These are phyloP conservation scores for Lethrus apterus DNA, from an alignment of 1,140 invertebrate genomes.

Conservation along the genomic window DNA sequence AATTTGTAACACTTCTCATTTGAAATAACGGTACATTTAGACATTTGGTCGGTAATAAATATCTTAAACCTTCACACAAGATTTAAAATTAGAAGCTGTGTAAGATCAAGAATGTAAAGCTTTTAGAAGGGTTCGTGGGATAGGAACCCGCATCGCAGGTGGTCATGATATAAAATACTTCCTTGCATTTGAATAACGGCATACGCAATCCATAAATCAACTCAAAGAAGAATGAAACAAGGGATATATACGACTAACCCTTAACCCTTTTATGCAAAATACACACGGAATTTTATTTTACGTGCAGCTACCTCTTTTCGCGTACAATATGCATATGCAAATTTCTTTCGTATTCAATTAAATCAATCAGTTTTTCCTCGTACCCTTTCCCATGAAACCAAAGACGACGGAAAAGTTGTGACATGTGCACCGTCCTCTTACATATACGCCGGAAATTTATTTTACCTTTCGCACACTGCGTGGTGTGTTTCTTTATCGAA, in stretches of 20 bases:
- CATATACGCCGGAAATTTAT: conserved; percentile 4
- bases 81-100: too few relatives aligned
- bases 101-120: conserved; percentile 4
- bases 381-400: conserved; percentile 7
- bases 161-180: conserved; percentile 20
- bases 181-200: conserved; percentile 19
- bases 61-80: too few relatives aligned
- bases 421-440: neutral
- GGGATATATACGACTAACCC: conserved; percentile 11
- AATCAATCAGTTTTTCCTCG: neutral
- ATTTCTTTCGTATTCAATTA: neutral
- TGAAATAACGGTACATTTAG: too few relatives aligned
- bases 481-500: neutral
- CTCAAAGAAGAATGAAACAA: conserved; percentile 18
- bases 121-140: conserved; percentile 16
- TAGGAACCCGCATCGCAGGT: conserved; percentile 19
- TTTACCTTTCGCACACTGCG: neutral
- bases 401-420: neutral
- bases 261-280: conserved; percentile 12
- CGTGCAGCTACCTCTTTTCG: neutral
- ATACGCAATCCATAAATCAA: conserved; percentile 21
- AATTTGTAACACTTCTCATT: too few relatives aligned
- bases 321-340: neutral
- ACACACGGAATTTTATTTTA: conserved; percentile 1
- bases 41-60: too few relatives aligned